Percentiles rank a stretch among this genome's conserved stretches.
These are phyloP conservation scores for Neocloeon triangulifer DNA, from an alignment of 1,140 invertebrate genomes.

Conservation along the genomic window DNA sequence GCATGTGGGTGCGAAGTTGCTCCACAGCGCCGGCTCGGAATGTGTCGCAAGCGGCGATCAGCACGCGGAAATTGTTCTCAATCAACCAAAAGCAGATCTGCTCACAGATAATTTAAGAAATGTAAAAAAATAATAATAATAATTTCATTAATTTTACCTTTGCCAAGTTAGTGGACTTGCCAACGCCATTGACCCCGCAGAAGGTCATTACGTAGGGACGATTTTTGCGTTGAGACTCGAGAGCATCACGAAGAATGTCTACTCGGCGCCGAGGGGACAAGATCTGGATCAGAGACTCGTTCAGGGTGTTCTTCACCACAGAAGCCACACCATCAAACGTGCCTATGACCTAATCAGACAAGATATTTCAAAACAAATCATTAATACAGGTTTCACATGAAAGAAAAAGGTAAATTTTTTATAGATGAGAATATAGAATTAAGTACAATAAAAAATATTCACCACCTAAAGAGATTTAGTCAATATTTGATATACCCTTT, in stretches of 20 bases:
- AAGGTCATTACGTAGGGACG: slow-evolving; percentile 93
- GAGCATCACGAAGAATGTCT: slow-evolving; percentile 89
- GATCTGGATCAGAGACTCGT: slow-evolving; percentile 70
- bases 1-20: slow-evolving; percentile 85
- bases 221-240: slow-evolving; percentile 58
- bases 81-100: slow-evolving; percentile 97
- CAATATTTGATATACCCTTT: too few species aligned
- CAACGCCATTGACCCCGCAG: slow-evolving; percentile 98
- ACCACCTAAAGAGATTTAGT: too few species aligned
- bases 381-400: not conserved
- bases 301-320: slow-evolving; percentile 60
- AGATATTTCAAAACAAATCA: slow-evolving; percentile 9
- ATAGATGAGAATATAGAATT: too few species aligned
- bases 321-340: slow-evolving; percentile 79
- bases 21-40: slow-evolving; percentile 98
- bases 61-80: slow-evolving; percentile 86
- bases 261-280: slow-evolving; percentile 84
- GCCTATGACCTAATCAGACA: slow-evolving; percentile 33
- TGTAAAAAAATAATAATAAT: not conserved
- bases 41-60: slow-evolving; percentile 98
- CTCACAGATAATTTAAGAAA: slow-evolving; percentile 6
- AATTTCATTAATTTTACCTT: slow-evolving; percentile 33
- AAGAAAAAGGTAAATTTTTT: not conserved
- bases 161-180: slow-evolving; percentile 97
- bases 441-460: too few species aligned